phyloP scores from a whole-genome alignment of 2,888 invertebrate genomes.

The Pelosia muscerda region DNA sequence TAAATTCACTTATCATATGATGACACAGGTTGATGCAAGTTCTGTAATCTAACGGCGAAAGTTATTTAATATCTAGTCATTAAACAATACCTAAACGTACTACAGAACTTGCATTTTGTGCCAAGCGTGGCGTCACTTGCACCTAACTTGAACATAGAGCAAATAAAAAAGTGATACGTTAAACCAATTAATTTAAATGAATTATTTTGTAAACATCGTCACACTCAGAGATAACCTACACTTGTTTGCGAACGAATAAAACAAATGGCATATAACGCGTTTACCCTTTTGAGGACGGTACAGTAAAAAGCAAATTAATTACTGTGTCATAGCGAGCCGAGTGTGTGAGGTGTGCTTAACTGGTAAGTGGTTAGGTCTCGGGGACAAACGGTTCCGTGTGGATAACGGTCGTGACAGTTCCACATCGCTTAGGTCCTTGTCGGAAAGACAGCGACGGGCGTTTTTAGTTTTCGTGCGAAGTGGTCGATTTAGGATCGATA shows the following conservation, averaged over 20 bases:
- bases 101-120: too few relatives aligned
- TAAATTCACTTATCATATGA: neutral
- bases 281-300: conserved; percentile 20
- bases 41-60: too few relatives aligned
- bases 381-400: conserved; percentile 63
- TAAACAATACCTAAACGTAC: too few relatives aligned
- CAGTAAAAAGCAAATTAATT: conserved; percentile 35
- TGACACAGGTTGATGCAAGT: too few relatives aligned
- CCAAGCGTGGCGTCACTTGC: too few relatives aligned
- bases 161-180: neutral
- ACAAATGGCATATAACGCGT: conserved; percentile 10
- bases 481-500: neutral
- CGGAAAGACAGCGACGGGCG: neutral
- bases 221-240: conserved; percentile 2
- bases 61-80: too few relatives aligned
- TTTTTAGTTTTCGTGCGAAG: neutral
- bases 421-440: conserved; percentile 24
- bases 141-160: neutral
- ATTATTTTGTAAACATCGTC: neutral
- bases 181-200: neutral
- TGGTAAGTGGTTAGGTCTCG: conserved; percentile 48
- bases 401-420: conserved; percentile 75
- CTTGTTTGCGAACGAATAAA: conserved; percentile 8
- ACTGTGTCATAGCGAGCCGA: conserved; percentile 45
- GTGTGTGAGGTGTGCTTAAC: conserved; percentile 54